phyloP scores from a whole-genome alignment of 2,888 invertebrate species.

The Pterostichus niger region DNA sequence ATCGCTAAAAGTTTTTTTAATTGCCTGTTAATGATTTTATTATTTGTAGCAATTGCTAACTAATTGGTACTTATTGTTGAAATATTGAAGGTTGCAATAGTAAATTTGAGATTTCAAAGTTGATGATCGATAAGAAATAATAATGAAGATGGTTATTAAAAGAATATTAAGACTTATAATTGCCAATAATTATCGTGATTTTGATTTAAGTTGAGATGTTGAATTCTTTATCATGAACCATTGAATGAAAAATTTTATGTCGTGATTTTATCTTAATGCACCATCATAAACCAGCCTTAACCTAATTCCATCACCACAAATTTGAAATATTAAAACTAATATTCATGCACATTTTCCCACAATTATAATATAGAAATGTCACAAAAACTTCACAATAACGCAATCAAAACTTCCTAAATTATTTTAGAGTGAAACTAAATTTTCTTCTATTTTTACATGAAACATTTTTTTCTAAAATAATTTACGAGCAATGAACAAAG shows the following conservation, averaged over 20 bases:
- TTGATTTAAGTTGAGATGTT: constrained; percentile 9
- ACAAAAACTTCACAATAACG: too few relatives aligned
- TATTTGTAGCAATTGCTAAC: constrained; percentile 10
- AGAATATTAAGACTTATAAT: constrained; percentile 29
- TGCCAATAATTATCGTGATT: constrained; percentile 39
- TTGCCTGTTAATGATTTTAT: constrained; percentile 35
- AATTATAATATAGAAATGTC: too few relatives aligned
- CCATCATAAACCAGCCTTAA: constrained; percentile 65
- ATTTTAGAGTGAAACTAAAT: too few relatives aligned
- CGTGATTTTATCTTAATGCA: constrained; percentile 53
- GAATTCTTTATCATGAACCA: constrained; percentile 57
- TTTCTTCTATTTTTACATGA: too few relatives aligned
- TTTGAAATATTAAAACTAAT: neutral
- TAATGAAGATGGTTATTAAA: constrained; percentile 48
- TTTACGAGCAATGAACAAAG: too few relatives aligned
- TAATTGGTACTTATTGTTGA: constrained; percentile 18
- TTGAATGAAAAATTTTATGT: constrained; percentile 16
- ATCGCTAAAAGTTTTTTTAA: constrained; percentile 19
- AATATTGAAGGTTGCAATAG: constrained; percentile 24
- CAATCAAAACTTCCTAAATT: too few relatives aligned
- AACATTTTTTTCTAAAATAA: too few relatives aligned
- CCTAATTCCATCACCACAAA: constrained; percentile 33
- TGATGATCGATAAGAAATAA: constrained; percentile 1
- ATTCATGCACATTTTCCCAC: neutral
- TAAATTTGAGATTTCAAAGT: constrained; percentile 24